phyloP scores from a whole-genome alignment of 1,140 invertebrate genomes.

The Drosophila auraria region DNA sequence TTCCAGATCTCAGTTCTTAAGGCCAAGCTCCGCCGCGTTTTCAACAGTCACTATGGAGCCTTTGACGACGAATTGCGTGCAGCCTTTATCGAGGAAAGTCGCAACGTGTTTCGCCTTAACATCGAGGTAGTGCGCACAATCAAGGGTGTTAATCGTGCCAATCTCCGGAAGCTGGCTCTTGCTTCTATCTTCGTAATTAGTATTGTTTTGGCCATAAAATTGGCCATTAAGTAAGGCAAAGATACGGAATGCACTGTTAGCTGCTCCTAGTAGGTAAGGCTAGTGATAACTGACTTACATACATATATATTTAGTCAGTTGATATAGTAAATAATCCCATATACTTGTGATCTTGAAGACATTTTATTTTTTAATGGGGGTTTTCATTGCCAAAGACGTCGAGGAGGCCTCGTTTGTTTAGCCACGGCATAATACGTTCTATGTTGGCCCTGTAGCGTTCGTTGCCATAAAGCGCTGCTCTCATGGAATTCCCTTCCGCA shows the following conservation, averaged over 20 bases:
- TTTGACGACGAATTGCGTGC: slow-evolving; percentile 89
- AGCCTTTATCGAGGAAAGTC: slow-evolving; percentile 91
- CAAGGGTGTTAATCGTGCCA: slow-evolving; percentile 85
- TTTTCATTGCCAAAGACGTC: neutral
- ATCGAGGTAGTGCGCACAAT: slow-evolving; percentile 91
- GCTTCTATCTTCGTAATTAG: slow-evolving; percentile 65
- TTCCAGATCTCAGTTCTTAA: slow-evolving; percentile 88
- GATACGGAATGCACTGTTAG: neutral
- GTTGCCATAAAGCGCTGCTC: slow-evolving; percentile 13
- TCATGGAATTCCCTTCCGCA: neutral
- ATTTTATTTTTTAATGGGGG: neutral
- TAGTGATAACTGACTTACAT: slow-evolving; percentile 6
- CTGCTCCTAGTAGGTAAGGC: slow-evolving; percentile 4
- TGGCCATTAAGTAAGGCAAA: slow-evolving; percentile 59
- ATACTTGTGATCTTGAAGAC: slow-evolving; percentile 7
- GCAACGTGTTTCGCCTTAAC: slow-evolving; percentile 91
- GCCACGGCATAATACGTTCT: slow-evolving; percentile 54
- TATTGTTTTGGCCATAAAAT: slow-evolving; percentile 72
- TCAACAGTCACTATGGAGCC: slow-evolving; percentile 89
- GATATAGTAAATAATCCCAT: slow-evolving; percentile 26
- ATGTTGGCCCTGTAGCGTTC: slow-evolving; percentile 50
- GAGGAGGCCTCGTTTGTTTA: slow-evolving; percentile 48
- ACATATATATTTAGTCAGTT: slow-evolving; percentile 24
- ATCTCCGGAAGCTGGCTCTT: slow-evolving; percentile 63
- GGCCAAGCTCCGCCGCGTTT: slow-evolving; percentile 87